Evolutionary conservation across 2,797 vertebrate genomes (phyloP), one percentile per base, ranked within the genome.

Genomic region (Intellagama lesueurii): DNA sequence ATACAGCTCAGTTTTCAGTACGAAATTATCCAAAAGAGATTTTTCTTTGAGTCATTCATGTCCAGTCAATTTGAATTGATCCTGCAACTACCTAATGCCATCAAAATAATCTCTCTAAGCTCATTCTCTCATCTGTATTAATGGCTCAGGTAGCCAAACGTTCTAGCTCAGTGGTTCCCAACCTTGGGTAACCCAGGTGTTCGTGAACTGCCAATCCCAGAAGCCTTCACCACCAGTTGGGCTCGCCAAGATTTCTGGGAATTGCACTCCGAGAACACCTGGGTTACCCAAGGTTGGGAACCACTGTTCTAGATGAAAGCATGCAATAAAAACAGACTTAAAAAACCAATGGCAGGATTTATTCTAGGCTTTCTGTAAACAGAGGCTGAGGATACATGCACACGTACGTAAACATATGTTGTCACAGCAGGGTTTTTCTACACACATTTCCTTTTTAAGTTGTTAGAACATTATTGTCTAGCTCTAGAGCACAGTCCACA

Each of bases 361-460:
- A 66, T 26, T 86, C 64, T 64, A 87, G 64, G 11, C 9, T 47
- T 78, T 14, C 76, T 80, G 66, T 28, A 69, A n/a, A 30, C 76
- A 35, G 40, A 22, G 4, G 26, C 35, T 70, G 47, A 17, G 78
- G 16, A 7, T 1, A 6, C 1, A 22, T 2, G 24, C 4, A 49
- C 1, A 30, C 9, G 11, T 0, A 30, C 9, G 11, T 0, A 30
- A 26, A 26, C 1, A 26, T 0, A 19, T 64, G 60, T 14, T 64
- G 60, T 64, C 17, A 64, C 60, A 64, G 60, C 60, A 19, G 60
- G 19, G 5, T 2, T 49, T n/a, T 19, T 12, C 68, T 56, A 7
- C 40, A 79, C 3, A 44, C 11, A 47, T 76, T 68, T 32, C 30
- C 4, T 64, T 81, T 86, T 40, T 24, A 12, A 76, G 6, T 75